Evolutionary conservation across 2,113 vertebrate species (phyloP), one percentile per base, ranked within the genome.

Genomic region (Mustelus asterias): DNA sequence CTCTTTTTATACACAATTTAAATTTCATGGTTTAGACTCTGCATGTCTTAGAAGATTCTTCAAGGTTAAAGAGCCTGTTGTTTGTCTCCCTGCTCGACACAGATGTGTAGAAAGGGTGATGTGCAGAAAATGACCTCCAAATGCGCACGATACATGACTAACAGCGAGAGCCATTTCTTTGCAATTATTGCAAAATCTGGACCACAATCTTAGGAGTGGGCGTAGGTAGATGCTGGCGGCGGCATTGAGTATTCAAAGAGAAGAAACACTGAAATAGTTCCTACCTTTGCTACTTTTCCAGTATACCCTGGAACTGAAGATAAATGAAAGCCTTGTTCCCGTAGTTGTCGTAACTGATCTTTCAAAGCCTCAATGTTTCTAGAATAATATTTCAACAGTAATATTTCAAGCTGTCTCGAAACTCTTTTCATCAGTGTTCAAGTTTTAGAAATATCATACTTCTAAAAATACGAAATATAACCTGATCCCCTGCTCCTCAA

Each of bases 351-450:
- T 96, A 99, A 97, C 33, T 98, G 98, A 95, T 98, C 97, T 97
- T 98, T 99, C 97, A 99, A 98, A 97, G 98, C 97, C 96, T 97
- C 97, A 96, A 98, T 97, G 97, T 99, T 99, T 97, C 98, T 99
- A 97, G 63, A 96, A 97, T 96, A 95, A 97, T 97, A 95, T 95
- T 72, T 33, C 92, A 95, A 70, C 63, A 63, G 16, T 92, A 63
- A 29, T 14, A 72, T 95, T 72, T 95, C 94, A 95, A 76, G 29
- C 8, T 37, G 33, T 10, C 16, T 9, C 16, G 33, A 37, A 65
- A 37, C 22, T n/a, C 22, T 14, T n/a, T 58, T 80, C n/a, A 60
- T 18, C 60, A 65, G 63, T 65, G 60, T 8, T 8, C 20, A 65
- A 22, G 33, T 48, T 92, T 93, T 7, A 65, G 60, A 65, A 67